Evolutionary conservation across 2,888 invertebrate species (phyloP).

Genomic region (Seira sanloemensis): DNA sequence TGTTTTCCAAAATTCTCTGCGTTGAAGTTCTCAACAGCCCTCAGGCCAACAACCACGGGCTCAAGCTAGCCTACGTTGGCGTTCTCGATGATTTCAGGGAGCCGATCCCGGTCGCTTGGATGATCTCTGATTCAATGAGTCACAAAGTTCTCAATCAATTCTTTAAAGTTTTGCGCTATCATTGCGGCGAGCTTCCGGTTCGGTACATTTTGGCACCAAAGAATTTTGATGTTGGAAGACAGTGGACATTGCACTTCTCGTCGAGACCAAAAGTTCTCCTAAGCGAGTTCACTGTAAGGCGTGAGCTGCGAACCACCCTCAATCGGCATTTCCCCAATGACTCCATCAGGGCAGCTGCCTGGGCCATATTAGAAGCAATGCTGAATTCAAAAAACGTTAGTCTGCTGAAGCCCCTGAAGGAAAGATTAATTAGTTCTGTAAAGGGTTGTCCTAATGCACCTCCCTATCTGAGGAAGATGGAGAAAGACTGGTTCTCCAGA

Average conservation of each 20-base stretch:
- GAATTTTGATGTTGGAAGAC: conserved; percentile 39
- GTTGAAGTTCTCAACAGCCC: conserved; percentile 66
- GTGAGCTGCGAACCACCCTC: conserved; percentile 63
- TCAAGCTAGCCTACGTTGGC: conserved; percentile 61
- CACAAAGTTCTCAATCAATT: conserved; percentile 55
- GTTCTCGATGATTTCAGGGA: conserved; percentile 70
- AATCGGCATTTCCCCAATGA: conserved; percentile 62
- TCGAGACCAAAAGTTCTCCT: conserved; percentile 58
- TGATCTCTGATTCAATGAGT: conserved; percentile 59
- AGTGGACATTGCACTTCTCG: conserved; percentile 64
- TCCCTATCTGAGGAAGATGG: conserved; percentile 55
- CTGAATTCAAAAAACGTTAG: conserved; percentile 1
- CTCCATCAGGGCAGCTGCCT: conserved; percentile 15
- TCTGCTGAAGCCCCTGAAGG: conserved; percentile 19
- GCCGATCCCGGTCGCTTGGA: conserved; percentile 70
- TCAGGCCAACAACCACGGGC: conserved; percentile 44
- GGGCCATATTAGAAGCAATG: conserved; percentile 40
- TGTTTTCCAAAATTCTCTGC: conserved; percentile 63
- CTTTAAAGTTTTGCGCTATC: conserved; percentile 49
- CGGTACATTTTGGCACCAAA: conserved; percentile 65
- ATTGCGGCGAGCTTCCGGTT: conserved; percentile 63
- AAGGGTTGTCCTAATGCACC: conserved; percentile 26
- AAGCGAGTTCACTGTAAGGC: conserved; percentile 60
- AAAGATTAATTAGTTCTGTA: conserved; percentile 32
- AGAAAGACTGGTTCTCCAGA: conserved; percentile 60